These are phyloP conservation scores for Urocitellus parryii DNA, from an alignment of 2,113 vertebrate genomes.

Conservation along the genomic window DNA sequence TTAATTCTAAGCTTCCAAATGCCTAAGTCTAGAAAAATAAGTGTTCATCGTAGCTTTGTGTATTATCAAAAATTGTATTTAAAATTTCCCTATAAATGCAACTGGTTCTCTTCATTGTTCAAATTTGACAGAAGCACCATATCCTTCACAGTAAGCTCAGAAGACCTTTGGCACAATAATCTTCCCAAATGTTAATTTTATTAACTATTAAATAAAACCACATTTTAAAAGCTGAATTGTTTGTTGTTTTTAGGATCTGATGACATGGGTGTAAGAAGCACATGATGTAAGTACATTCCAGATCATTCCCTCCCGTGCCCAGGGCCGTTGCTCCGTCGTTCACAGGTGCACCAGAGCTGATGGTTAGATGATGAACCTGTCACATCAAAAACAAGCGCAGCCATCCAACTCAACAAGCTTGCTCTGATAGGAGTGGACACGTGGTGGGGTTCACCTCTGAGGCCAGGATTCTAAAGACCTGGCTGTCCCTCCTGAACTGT, in stretches of 20 bases:
- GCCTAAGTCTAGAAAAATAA: background rate
- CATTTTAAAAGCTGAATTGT: background rate
- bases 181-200: background rate
- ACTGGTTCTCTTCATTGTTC: background rate
- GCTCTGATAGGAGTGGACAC: rapidly evolving
- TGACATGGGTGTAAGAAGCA: background rate
- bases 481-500: rapidly evolving
- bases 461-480: rapidly evolving
- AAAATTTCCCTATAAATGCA: background rate
- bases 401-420: rapidly evolving
- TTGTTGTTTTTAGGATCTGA: background rate
- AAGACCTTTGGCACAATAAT: background rate
- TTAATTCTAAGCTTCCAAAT: background rate
- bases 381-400: background rate
- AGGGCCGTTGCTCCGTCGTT: background rate
- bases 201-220: background rate
- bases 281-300: background rate
- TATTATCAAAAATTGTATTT: background rate
- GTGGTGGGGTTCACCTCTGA: rapidly evolving
- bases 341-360: rapidly evolving
- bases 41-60: rapidly evolving
- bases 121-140: background rate
- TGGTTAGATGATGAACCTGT: background rate
- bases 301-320: rapidly evolving
- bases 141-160: background rate